Conservation (phyloP, 2,113 vertebrate genomes). For the Bufo gargarizans region DNA sequence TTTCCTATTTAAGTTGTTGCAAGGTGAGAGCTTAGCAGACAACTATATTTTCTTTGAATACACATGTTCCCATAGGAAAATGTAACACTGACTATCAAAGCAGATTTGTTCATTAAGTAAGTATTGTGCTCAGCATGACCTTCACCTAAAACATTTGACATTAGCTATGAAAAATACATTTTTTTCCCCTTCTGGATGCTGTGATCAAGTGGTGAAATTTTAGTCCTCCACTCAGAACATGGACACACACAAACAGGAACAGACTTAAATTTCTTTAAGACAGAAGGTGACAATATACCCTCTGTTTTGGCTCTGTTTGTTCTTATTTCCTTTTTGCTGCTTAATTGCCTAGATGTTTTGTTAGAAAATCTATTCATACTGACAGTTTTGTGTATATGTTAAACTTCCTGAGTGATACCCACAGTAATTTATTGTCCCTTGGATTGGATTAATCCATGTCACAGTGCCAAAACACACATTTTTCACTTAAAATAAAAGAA, state of each 20-base stretch:
- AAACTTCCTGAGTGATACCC: constrained; percentile 65
- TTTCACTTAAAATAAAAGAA: constrained; percentile 55
- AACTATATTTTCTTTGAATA: constrained; percentile 53
- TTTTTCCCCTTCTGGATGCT: constrained; percentile 55
- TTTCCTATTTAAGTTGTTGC: background rate
- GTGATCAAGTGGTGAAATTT: constrained; percentile 53
- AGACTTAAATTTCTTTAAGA: constrained; percentile 61
- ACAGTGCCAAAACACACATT: constrained; percentile 64
- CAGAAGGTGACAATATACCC: constrained; percentile 64
- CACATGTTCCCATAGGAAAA: background rate
- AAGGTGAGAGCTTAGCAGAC: constrained; percentile 2
- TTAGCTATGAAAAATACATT: constrained; percentile 59
- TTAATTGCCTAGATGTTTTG: constrained; percentile 67
- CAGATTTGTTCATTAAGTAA: constrained; percentile 58
- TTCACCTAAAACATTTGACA: constrained; percentile 63
- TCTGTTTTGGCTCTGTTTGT: constrained; percentile 71
- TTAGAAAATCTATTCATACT: constrained; percentile 68
- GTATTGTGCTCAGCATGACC: constrained; percentile 62
- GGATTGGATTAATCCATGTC: constrained; percentile 64
- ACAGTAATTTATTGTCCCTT: constrained; percentile 64
- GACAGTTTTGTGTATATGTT: constrained; percentile 64
- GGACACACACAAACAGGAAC: constrained; percentile 58
- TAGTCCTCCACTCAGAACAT: constrained; percentile 49
- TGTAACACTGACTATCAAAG: constrained; percentile 59
- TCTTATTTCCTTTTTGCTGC: constrained; percentile 60